These are phyloP conservation scores for Phylloscopus whistleri DNA, from an alignment of 2,113 vertebrate genomes.

Conservation along the genomic window DNA sequence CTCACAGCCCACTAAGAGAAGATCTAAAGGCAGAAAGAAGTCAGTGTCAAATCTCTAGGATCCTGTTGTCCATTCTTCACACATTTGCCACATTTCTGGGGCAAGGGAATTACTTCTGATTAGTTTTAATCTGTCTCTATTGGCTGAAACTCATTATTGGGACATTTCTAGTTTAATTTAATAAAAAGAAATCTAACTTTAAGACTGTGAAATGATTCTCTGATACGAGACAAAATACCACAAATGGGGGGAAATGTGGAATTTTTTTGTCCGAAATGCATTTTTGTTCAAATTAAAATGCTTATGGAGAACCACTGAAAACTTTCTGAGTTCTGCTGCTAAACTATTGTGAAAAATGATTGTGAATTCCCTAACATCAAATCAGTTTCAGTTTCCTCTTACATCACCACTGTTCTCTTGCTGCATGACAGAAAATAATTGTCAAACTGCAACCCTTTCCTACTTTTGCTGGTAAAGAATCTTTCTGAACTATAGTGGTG, in stretches of 20 bases:
- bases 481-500: background rate
- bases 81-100: background rate
- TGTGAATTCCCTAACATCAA: background rate
- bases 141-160: background rate
- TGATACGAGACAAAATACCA: background rate
- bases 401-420: rapidly evolving
- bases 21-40: background rate
- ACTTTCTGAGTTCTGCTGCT: background rate
- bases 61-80: background rate
- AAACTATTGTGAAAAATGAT: background rate
- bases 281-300: background rate
- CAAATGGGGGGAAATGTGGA: rapidly evolving
- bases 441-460: background rate
- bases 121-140: background rate
- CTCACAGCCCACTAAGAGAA: background rate
- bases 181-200: background rate
- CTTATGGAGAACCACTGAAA: background rate
- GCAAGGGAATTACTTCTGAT: background rate
- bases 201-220: background rate
- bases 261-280: background rate
- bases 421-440: background rate
- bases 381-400: background rate
- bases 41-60: background rate
- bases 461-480: background rate
- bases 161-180: background rate